Percentiles rank a stretch among this genome's conserved stretches.
phyloP scores from a whole-genome alignment of 2,113 vertebrate species.

The Lagenorhynchus albirostris region DNA sequence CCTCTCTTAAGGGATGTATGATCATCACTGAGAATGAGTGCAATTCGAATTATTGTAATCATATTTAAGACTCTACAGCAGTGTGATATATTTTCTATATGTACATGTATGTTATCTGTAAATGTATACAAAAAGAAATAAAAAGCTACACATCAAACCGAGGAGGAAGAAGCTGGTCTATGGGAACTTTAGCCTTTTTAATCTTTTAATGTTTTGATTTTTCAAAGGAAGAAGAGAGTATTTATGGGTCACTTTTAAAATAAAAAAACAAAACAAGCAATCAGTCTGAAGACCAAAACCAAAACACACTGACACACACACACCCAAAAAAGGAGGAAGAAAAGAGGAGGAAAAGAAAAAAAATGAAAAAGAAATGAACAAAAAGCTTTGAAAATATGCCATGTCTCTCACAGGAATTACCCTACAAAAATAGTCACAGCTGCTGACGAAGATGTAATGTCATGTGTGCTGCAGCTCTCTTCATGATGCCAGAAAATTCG shows the following conservation, averaged over 20 bases:
- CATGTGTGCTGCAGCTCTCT: fast-evolving
- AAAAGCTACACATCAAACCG: not conserved
- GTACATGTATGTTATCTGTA: not conserved
- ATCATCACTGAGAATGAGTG: not conserved
- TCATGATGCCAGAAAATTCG: not conserved
- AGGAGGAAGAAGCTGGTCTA: not conserved
- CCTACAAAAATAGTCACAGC: not conserved
- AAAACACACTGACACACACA: not conserved
- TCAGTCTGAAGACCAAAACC: not conserved
- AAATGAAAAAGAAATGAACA: not conserved
- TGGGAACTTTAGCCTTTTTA: not conserved
- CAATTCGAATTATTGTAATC: not conserved
- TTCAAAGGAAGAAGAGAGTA: not conserved
- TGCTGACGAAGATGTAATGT: not conserved
- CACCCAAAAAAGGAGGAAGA: not conserved
- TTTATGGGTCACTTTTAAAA: not conserved
- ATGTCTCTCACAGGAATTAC: not conserved
- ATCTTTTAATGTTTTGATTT: slow-evolving; percentile 3
- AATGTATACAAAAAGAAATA: not conserved
- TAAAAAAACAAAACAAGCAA: not conserved
- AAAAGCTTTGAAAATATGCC: not conserved
- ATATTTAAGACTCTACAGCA: not conserved
- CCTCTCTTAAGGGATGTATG: not conserved
- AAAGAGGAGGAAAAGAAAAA: not conserved
- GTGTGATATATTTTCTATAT: not conserved